Conservation (phyloP, 2,797 vertebrate species). For the Epinephelus malabaricus region DNA sequence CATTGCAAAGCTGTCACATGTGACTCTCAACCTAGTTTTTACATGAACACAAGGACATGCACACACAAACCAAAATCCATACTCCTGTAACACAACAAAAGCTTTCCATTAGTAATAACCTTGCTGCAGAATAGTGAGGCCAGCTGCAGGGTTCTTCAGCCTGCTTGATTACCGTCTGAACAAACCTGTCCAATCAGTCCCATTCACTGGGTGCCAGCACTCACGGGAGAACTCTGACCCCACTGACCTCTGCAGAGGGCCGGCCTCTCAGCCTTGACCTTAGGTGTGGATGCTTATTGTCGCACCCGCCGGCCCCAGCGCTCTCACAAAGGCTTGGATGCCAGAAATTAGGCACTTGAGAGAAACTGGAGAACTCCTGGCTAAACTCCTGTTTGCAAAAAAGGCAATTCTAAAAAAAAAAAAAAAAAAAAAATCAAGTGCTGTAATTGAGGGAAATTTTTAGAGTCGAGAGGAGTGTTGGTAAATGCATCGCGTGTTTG, state of each 20-base stretch:
- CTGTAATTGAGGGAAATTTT: constrained; percentile 65
- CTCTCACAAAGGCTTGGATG: constrained; percentile 60
- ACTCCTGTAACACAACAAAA: constrained; percentile 60
- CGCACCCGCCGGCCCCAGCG: background rate
- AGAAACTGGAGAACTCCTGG: constrained; percentile 65
- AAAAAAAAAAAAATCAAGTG: constrained; percentile 74
- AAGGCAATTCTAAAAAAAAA: constrained; percentile 70
- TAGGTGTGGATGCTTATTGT: constrained; percentile 75
- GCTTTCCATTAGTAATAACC: constrained; percentile 53
- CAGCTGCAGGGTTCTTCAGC: constrained; percentile 80
- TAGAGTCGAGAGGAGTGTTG: constrained; percentile 51
- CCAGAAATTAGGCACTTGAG: constrained; percentile 77
- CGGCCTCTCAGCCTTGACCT: constrained; percentile 82
- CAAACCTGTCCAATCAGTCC: constrained; percentile 82
- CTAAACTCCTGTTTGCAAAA: constrained; percentile 59
- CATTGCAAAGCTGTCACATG: background rate
- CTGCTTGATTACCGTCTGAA: constrained; percentile 78
- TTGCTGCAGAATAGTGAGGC: constrained; percentile 48
- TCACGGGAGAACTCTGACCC: constrained; percentile 69
- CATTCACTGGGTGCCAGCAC: constrained; percentile 67
- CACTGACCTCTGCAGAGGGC: constrained; percentile 63
- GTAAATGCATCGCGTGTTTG: constrained; percentile 44
- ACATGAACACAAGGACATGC: background rate
- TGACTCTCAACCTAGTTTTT: background rate
- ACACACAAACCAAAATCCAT: background rate